A percentile compares a stretch with the other conserved stretches of the same genome.
phyloP scores from a whole-genome alignment of 2,797 vertebrate species.

The Pangasius larnaudii region DNA sequence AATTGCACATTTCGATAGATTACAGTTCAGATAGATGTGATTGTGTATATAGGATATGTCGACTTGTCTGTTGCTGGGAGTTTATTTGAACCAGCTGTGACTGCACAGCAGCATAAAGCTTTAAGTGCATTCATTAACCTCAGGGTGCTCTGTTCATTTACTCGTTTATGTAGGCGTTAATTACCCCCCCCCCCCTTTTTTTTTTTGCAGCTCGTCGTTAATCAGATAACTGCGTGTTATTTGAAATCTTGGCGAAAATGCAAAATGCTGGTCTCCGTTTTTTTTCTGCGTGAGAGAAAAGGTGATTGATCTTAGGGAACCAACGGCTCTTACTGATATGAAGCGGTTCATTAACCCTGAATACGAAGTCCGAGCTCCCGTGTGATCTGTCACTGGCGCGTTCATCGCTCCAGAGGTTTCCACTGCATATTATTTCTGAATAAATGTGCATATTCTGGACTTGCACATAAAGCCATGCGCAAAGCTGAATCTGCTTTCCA shows the following conservation, averaged over 20 bases:
- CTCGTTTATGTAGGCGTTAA: not conserved
- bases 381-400: constrained; percentile 72
- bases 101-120: constrained; percentile 9
- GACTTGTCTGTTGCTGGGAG: not conserved
- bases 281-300: constrained; percentile 62
- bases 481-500: constrained; percentile 4
- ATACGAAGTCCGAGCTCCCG: constrained; percentile 73
- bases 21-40: not conserved
- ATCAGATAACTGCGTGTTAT: constrained; percentile 20
- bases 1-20: too few relatives aligned
- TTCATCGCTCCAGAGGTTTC: constrained; percentile 68
- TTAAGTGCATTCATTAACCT: constrained; percentile 31
- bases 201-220: not conserved
- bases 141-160: constrained; percentile 10
- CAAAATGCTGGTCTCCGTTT: constrained; percentile 59
- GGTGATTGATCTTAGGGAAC: constrained; percentile 77
- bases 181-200: not conserved
- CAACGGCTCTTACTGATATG: constrained; percentile 78
- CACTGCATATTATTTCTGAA: constrained; percentile 61
- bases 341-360: constrained; percentile 82
- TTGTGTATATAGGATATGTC: not conserved
- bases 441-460: constrained; percentile 65
- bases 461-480: constrained; percentile 6
- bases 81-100: constrained; percentile 12
- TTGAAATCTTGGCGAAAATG: constrained; percentile 34